These are phyloP conservation scores for Meloidogyne floridensis DNA, from an alignment of 1,140 invertebrate genomes.

Conservation along the genomic window DNA sequence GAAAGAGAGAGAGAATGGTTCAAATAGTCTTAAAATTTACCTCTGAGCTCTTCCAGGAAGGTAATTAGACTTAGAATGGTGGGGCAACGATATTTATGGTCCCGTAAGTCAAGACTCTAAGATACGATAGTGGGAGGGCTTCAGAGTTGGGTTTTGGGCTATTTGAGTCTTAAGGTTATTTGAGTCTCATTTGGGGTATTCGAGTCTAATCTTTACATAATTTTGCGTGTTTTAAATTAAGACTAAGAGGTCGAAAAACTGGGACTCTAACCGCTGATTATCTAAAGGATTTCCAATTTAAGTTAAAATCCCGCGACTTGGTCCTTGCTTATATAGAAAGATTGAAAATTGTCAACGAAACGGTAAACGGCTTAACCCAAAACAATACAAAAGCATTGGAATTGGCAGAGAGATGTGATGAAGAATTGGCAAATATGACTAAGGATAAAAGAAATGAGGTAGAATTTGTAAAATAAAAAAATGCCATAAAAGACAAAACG, in stretches of 20 bases:
- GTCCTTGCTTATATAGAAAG: constrained; percentile 53
- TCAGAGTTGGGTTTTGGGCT: too few species aligned
- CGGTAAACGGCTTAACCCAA: constrained; percentile 52
- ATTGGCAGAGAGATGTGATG: constrained; percentile 45
- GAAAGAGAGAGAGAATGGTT: constrained; percentile 17
- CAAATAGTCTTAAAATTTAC: neutral
- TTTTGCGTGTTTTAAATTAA: too few species aligned
- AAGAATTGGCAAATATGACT: constrained; percentile 37
- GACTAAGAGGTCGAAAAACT: too few species aligned
- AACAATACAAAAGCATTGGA: constrained; percentile 36
- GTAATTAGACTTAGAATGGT: too few species aligned
- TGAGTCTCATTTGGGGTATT: too few species aligned
- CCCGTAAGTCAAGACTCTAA: too few species aligned
- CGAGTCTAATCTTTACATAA: too few species aligned
- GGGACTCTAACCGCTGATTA: too few species aligned
- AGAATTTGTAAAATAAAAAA: neutral
- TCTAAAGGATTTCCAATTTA: neutral
- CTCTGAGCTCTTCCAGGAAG: too few species aligned
- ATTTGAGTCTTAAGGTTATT: too few species aligned
- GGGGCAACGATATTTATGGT: too few species aligned
- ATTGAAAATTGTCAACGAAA: constrained; percentile 51
- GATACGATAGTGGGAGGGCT: too few species aligned
- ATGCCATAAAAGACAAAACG: neutral
- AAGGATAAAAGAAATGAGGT: constrained; percentile 8
- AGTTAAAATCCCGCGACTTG: constrained; percentile 36